A percentile compares a stretch with the other conserved stretches of the same genome.
Evolutionary conservation across 2,888 invertebrate genomes (phyloP).

Genomic region (Tridacna gigas): DNA sequence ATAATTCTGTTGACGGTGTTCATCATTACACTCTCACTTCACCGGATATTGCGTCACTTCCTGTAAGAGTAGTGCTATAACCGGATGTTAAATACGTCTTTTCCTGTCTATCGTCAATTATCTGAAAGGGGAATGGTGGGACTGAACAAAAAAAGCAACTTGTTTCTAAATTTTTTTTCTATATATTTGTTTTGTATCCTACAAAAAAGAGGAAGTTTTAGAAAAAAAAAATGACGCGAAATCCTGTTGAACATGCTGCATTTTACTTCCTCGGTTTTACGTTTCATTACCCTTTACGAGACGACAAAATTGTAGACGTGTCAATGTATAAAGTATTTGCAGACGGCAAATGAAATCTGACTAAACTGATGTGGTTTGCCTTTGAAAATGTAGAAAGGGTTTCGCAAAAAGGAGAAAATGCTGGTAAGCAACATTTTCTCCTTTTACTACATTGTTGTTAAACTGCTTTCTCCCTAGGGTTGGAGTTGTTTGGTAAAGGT

Average conservation of each 20-base stretch:
- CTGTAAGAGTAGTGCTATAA: background rate
- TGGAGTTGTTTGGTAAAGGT: too few relatives aligned
- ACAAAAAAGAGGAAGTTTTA: too few relatives aligned
- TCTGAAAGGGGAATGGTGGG: background rate
- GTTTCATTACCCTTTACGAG: background rate
- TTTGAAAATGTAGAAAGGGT: background rate
- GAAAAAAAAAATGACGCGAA: too few relatives aligned
- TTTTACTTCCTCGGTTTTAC: too few relatives aligned
- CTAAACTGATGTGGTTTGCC: background rate
- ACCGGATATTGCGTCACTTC: conserved; percentile 24
- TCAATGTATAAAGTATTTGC: too few relatives aligned
- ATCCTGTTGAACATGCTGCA: too few relatives aligned
- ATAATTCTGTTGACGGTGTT: background rate
- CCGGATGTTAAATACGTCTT: background rate
- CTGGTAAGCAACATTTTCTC: too few relatives aligned
- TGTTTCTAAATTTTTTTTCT: too few relatives aligned
- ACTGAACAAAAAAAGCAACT: background rate
- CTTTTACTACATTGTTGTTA: too few relatives aligned
- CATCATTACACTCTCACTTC: background rate
- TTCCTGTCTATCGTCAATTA: background rate
- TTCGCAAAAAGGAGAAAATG: background rate
- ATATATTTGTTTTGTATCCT: too few relatives aligned
- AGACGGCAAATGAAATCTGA: too few relatives aligned
- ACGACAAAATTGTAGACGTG: background rate
- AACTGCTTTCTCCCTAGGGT: too few relatives aligned